Evolutionary conservation across 2,888 invertebrate species (phyloP).

Genomic region (Pollenia amentaria): DNA sequence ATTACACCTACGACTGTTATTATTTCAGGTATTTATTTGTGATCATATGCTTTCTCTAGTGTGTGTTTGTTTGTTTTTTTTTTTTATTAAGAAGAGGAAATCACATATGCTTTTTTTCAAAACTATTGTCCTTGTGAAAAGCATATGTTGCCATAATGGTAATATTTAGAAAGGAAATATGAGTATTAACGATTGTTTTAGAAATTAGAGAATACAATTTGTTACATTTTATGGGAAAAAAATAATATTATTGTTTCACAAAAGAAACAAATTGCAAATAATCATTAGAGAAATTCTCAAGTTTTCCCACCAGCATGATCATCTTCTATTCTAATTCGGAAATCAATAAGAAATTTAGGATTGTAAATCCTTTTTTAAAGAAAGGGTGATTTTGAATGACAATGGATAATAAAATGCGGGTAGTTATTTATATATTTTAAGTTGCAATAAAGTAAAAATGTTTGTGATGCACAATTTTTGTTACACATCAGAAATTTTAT

Average conservation of each 20-base stretch:
- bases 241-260: background rate
- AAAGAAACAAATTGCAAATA: slow-evolving; percentile 37
- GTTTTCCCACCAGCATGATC: slow-evolving; percentile 34
- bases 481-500: background rate
- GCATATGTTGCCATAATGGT: slow-evolving; percentile 21
- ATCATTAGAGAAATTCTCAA: slow-evolving; percentile 16
- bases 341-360: background rate
- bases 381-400: slow-evolving; percentile 42
- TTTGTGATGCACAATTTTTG: background rate
- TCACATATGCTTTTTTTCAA: slow-evolving; percentile 26
- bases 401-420: slow-evolving; percentile 27
- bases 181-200: slow-evolving; percentile 26
- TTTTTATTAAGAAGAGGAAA: slow-evolving; percentile 14
- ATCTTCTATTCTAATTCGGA: background rate
- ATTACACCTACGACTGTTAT: slow-evolving; percentile 25
- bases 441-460: background rate
- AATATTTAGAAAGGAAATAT: slow-evolving; percentile 18
- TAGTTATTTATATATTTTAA: background rate
- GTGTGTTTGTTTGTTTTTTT: too few species aligned
- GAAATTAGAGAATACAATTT: slow-evolving; percentile 6
- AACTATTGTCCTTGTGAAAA: slow-evolving; percentile 3
- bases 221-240: slow-evolving; percentile 40
- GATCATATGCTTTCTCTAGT: slow-evolving; percentile 15
- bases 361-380: slow-evolving; percentile 23
- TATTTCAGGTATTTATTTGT: slow-evolving; percentile 38